Conservation (phyloP, 2,113 vertebrate species). For the Abramis brama region DNA sequence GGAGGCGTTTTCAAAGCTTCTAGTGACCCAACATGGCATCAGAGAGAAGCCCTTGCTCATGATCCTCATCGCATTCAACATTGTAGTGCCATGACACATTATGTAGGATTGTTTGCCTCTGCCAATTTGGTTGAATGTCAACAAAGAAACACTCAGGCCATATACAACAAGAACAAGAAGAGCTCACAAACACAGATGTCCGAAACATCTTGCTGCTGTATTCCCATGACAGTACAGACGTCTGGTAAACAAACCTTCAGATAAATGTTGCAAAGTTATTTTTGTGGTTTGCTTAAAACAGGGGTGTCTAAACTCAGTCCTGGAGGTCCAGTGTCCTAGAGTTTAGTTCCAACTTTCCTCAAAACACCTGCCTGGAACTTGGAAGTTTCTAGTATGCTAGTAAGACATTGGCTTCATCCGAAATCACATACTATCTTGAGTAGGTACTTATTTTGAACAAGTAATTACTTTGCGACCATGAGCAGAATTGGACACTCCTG, state of each 20-base stretch:
- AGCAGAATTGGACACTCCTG: no score
- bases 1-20: conserved; percentile 41
- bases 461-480: no score
- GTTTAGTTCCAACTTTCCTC: no score
- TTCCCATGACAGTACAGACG: background rate
- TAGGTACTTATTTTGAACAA: no score
- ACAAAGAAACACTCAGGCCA: background rate
- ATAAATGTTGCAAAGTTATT: background rate
- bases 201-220: background rate
- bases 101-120: background rate
- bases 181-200: background rate
- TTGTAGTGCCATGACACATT: conserved; percentile 60
- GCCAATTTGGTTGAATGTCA: background rate
- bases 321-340: no score
- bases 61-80: background rate
- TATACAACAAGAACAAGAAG: background rate
- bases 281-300: background rate
- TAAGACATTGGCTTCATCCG: no score
- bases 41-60: background rate
- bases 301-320: background rate
- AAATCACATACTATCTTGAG: no score
- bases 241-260: background rate
- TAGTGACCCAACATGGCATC: conserved; percentile 28
- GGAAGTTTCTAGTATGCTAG: no score
- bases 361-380: no score